phyloP scores from a whole-genome alignment of 2,888 invertebrate species.

The Oscheius sp. region DNA sequence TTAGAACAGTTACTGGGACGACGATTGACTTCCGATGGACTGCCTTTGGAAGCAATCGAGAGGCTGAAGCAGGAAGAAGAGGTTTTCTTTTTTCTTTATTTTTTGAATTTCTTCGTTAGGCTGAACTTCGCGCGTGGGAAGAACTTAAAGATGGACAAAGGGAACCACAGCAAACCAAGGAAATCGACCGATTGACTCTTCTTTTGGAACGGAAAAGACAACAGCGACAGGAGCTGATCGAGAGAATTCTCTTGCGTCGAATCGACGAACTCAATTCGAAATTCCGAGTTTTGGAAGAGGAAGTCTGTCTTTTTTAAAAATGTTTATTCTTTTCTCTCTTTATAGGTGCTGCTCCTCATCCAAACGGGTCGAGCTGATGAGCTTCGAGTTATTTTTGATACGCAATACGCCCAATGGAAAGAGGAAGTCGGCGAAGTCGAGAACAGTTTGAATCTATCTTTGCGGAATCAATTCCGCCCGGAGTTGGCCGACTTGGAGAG shows the following conservation, averaged over 20 bases:
- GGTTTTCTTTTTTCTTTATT: too few species aligned
- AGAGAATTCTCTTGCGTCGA: background rate
- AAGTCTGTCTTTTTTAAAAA: background rate
- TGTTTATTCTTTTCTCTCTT: background rate
- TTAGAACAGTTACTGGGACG: conserved; percentile 17
- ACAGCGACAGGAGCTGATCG: conserved; percentile 10
- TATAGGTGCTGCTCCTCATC: conserved; percentile 33
- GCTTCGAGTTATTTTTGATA: conserved; percentile 37
- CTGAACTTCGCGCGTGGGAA: conserved; percentile 37
- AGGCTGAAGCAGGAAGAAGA: conserved; percentile 22
- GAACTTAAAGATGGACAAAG: conserved; percentile 45
- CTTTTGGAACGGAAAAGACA: conserved; percentile 10
- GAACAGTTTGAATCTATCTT: conserved; percentile 39
- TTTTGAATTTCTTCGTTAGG: too few species aligned
- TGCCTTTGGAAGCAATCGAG: conserved; percentile 11
- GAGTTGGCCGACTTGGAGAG: conserved; percentile 55
- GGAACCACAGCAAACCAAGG: conserved; percentile 36
- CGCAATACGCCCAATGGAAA: conserved; percentile 51
- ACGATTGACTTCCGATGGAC: conserved; percentile 10
- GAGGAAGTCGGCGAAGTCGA: conserved; percentile 47
- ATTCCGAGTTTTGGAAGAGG: conserved; percentile 31
- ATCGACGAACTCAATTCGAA: conserved; percentile 35
- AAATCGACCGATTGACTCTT: conserved; percentile 28
- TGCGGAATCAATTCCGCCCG: conserved; percentile 38
- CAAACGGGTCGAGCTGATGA: conserved; percentile 42